Evolutionary conservation across 92 coral and sea anemone species (phyloP).

Genomic region (Palythoa grandis): DNA sequence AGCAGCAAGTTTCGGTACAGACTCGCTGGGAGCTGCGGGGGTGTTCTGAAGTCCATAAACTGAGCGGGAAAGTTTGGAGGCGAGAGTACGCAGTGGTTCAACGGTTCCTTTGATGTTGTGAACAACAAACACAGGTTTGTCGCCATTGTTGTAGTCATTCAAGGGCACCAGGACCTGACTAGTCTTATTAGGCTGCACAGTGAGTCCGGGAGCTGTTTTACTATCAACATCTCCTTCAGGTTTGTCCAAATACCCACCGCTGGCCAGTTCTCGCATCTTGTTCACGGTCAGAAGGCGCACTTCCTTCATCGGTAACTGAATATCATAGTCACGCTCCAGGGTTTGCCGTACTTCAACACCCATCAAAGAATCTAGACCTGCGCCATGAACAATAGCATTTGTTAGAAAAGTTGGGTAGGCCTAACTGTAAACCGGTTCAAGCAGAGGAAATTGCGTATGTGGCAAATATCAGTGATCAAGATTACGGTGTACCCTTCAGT

Average conservation of each 20-base stretch:
- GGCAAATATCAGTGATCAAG: too few relatives aligned
- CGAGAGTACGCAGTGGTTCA: slow-evolving; percentile 69
- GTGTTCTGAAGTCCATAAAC: slow-evolving; percentile 81
- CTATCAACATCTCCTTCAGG: slow-evolving; percentile 34
- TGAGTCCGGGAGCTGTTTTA: not conserved
- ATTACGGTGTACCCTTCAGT: too few relatives aligned
- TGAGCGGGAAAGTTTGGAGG: slow-evolving; percentile 64
- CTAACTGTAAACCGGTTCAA: not conserved
- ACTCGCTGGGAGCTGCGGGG: slow-evolving; percentile 62
- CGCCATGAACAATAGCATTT: not conserved
- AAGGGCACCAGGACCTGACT: slow-evolving; percentile 55
- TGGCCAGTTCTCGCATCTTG: slow-evolving; percentile 72
- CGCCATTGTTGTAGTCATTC: slow-evolving; percentile 68
- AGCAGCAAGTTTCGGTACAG: slow-evolving; percentile 60
- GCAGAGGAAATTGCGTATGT: too few relatives aligned
- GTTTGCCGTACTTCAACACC: slow-evolving; percentile 88
- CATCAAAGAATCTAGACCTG: slow-evolving; percentile 87
- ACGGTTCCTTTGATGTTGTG: slow-evolving; percentile 85
- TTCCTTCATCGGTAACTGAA: slow-evolving; percentile 81
- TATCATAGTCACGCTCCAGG: slow-evolving; percentile 83
- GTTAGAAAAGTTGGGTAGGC: not conserved
- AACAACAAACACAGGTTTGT: slow-evolving; percentile 70
- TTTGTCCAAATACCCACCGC: slow-evolving; percentile 42
- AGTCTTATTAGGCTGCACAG: slow-evolving; percentile 40
- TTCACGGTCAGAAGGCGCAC: slow-evolving; percentile 79